Percentiles rank a stretch among this genome's conserved stretches.
These are phyloP conservation scores for Pseudanteris insignis DNA, from an alignment of 2,888 invertebrate species.

Conservation along the genomic window DNA sequence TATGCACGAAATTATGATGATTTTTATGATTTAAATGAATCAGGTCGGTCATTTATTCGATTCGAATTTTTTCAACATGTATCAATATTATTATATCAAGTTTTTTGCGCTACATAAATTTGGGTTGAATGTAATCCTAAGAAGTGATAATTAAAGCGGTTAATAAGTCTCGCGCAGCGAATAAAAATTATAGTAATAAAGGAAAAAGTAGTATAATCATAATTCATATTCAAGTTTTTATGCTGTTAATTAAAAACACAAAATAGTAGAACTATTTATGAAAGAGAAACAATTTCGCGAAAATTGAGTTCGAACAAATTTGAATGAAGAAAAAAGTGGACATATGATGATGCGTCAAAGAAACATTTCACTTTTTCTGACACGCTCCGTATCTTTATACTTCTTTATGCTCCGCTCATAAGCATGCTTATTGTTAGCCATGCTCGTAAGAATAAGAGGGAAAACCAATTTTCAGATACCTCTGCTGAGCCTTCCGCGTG, in stretches of 20 bases:
- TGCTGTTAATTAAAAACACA: not conserved
- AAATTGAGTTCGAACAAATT: slow-evolving; percentile 4
- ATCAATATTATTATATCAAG: too few relatives aligned
- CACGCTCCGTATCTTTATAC: slow-evolving; percentile 29
- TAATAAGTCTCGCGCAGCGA: too few relatives aligned
- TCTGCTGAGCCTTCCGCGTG: slow-evolving; percentile 43
- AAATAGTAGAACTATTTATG: not conserved
- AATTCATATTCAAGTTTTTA: not conserved
- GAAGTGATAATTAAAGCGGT: too few relatives aligned
- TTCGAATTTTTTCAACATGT: too few relatives aligned
- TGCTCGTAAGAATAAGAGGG: slow-evolving; percentile 41
- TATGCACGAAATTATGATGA: too few relatives aligned
- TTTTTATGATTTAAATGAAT: too few relatives aligned
- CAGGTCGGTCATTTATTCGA: too few relatives aligned
- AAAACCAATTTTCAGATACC: slow-evolving; percentile 69
- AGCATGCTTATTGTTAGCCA: slow-evolving; percentile 31
- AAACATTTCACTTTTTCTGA: slow-evolving; percentile 39
- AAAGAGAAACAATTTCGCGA: slow-evolving; percentile 7
- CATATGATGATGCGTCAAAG: slow-evolving; percentile 34
- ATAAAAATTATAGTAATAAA: too few relatives aligned
- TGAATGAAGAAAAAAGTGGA: slow-evolving; percentile 18
- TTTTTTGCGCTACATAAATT: too few relatives aligned
- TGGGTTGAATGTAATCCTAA: too few relatives aligned
- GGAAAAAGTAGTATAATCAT: slow-evolving; percentile 7
- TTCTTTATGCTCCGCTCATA: slow-evolving; percentile 5